Conservation (phyloP, 2,797 vertebrate genomes). For the Spheniscus humboldti region DNA sequence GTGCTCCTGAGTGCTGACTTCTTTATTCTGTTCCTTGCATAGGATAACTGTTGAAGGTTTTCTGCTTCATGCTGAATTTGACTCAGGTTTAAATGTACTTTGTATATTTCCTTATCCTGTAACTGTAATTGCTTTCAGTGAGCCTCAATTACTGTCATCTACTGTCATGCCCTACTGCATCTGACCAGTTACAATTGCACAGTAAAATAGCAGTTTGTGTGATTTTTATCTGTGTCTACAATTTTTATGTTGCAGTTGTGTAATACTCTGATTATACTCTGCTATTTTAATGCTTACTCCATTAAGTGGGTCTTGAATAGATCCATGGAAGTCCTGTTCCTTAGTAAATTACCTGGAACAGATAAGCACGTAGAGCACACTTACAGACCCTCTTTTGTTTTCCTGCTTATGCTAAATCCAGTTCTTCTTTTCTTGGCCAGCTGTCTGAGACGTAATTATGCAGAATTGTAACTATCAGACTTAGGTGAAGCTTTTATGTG, state of each 20-base stretch:
- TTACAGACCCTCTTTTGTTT: slow-evolving; percentile 6
- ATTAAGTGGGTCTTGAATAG: slow-evolving; percentile 36
- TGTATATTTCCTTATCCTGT: slow-evolving; percentile 48
- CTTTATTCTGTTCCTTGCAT: not conserved
- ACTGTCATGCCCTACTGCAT: slow-evolving; percentile 20
- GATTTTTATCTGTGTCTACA: slow-evolving; percentile 44
- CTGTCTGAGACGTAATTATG: slow-evolving; percentile 8
- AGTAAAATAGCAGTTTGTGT: slow-evolving; percentile 41
- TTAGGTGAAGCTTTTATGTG: slow-evolving; percentile 19
- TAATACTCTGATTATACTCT: slow-evolving; percentile 45
- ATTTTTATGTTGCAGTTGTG: slow-evolving; percentile 49
- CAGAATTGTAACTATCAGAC: not conserved
- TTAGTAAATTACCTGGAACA: not conserved
- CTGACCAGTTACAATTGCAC: slow-evolving; percentile 14
- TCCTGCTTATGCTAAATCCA: slow-evolving; percentile 11
- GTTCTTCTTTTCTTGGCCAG: not conserved
- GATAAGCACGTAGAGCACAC: not conserved
- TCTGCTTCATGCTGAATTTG: slow-evolving; percentile 25
- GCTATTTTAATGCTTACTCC: slow-evolving; percentile 57
- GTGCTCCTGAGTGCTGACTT: not conserved
- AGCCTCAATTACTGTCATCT: slow-evolving; percentile 57
- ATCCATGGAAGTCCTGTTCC: not conserved
- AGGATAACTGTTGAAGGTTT: not conserved
- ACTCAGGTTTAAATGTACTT: slow-evolving; percentile 56
- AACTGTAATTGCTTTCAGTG: slow-evolving; percentile 34